Evolutionary conservation across 1,140 invertebrate genomes (phyloP), one percentile per base, ranked within the genome.

Genomic region (Lanistes nyassanus): DNA sequence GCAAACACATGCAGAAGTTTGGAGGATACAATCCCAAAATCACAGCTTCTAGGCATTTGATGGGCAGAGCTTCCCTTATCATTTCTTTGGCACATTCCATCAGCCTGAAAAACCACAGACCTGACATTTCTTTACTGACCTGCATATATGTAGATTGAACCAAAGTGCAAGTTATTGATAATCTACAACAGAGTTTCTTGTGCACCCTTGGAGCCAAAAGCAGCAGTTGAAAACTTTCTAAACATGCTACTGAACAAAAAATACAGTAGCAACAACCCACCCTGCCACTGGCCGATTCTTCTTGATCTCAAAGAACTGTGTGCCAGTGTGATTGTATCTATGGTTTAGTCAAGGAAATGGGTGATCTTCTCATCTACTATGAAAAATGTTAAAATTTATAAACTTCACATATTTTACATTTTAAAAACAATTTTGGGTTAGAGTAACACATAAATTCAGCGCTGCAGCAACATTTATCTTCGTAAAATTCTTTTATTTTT

Each of bases 31-130:
- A 83, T 74, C 85, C 88, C 11, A 90, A 79, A 53, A 90, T 87
- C 37, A 90, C 87, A 21, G 90, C 90, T 77, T 90, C 90, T 19
- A 90, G 77, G 73, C 90, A 90, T 79, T 90, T 90, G 60, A 90
- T 90, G 42, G 90, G 90, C 31, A 90, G 76, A 56, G 88, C 81
- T 79, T 89, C 88, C 79, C 84, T 79, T 3, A 90, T 90, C 85
- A 90, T 90, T 70, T 88, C 87, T 74, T 85, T 88, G 51, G 89
- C 89, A 76, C 78, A 81, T 39, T 90, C 89, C 84, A 88, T 88
- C 69, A 90, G 79, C 31, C 89, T 90, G 75, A 58, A 84, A 79
- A 31, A 71, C 16, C 55, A n/a, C n/a, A n/a, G n/a, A n/a, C n/a
- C n/a, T n/a, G n/a, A n/a, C n/a, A n/a, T n/a, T n/a, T n/a, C n/a